Evolutionary conservation across 2,113 vertebrate genomes (phyloP), one percentile per base, ranked within the genome.

Genomic region (Camarhynchus parvulus): DNA sequence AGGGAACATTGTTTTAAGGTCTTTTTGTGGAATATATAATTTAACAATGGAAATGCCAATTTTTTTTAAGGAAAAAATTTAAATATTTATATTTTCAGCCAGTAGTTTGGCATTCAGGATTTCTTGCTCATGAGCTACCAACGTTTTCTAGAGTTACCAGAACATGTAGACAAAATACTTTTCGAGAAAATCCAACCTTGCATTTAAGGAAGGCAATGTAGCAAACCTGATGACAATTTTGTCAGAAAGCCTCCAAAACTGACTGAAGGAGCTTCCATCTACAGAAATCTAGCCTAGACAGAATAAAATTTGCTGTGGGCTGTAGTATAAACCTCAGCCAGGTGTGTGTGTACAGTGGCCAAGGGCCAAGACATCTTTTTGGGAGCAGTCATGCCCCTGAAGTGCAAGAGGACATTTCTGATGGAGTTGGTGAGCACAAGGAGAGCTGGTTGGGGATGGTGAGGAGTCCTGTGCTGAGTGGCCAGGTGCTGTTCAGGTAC

Each of bases 321-420:
- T 87, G 35, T 7, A 22, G 30, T 3, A 28, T 27, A 74, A 91
- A 46, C 4, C 47, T 35, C 86, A 46, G 17, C 23, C 53, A 81
- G 72, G 66, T 5, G 5, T 17, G 15, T 5, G 10, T 2, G 3
- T 7, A 11, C 0, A 3, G 27, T 9, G 28, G 15, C 2, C 5
- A 83, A 77, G 64, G 50, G 56, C 46, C 42, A 68, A 23, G 0
- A 0, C 21, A 28, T 22, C 42, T 68, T 50, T 49, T 42, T 37
- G 17, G 46, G 55, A 53, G 64, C 16, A 23, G 30, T 19, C 3
- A 2, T 25, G 14, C 6, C 13, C 15, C 13, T 42, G 30, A 33
- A 47, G 15, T 25, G 18, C 58, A 53, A 41, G 50, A 59, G 52
- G 10, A 78, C 8, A 23, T 77, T 93, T 64, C 50, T 47, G 61